Base-by-base conservation (phyloP, 2,797 vertebrate species). In the Valencia hispanica region DNA sequence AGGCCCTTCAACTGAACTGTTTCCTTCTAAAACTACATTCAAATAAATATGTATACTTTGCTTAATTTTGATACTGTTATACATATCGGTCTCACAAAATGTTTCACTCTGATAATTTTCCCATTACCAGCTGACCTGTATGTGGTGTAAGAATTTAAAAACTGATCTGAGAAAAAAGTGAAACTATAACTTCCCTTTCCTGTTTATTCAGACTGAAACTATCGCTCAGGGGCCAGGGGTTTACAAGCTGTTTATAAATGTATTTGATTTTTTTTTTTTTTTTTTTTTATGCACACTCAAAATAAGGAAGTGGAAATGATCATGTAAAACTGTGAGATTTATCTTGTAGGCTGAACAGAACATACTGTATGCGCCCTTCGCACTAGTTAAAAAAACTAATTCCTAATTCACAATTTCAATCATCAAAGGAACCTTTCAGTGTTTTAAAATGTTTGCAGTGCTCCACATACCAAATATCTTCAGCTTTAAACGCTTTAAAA, bases 141-240 rank as follows among this genome's bases (percentile, higher is more conserved):
- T 22, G 20, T 41, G 32, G 47, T 30, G 11, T 68, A 34, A 57
- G 9, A 73, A 69, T 14, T 22, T 43, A n/a, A 41, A 25, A 68
- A 27, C 5, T 9, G 1, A 47, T 53, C 30, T 18, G 0, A 43
- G 34, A 41, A 22, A 30, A 36, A 48, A 65, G 39, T 18, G 48
- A 50, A 22, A 80, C n/a, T 36, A 0, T 36, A 0, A 12, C 18
- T 65, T 74, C 15, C 17, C 1, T 30, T 45, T 22, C 25, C 6
- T 41, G 32, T 73, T 79, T 70, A 5, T 59, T 48, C 43, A 41
- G 43, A 75, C 36, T 39, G 22, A 11, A 82, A 80, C 70, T 72
- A 5, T 7, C 0, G 4, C 7, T 43, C 36, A 66, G 39, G 18
- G 27, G 65, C 68, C 25, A 75, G 70, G 48, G 69, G 45, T 57